Evolutionary conservation across 1,140 invertebrate genomes (phyloP), one percentile per base, ranked within the genome.

Genomic region (Drosophila lacteicornis): DNA sequence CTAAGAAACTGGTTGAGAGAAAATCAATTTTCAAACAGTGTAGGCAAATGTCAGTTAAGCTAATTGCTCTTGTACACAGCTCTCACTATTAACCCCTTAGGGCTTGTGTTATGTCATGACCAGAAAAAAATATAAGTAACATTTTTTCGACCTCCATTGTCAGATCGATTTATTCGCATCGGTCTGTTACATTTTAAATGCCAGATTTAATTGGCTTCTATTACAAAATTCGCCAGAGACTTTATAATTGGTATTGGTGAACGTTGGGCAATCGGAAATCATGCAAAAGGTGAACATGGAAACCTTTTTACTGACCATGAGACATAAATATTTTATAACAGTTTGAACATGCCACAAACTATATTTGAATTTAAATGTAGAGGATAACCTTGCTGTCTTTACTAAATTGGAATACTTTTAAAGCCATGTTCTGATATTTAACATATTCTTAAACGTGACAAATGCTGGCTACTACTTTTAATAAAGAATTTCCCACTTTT

Each of bases 11-110:
- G 30, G 33, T 46, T 47, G 33, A 47, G 42, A 46, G 63, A 68
- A 70, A 70, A 70, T 68, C 67, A 70, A 70, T 70, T 70, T 70
- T 6, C n/a, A 68, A 38, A 40, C 49, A 40, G 63, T 30, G 33
- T 9, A 55, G 42, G 67, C 63, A 36, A 56, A 56, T 51, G 67
- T 55, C 62, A 70, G 67, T 47, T 70, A 68, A 51, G 62, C 67
- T 70, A 70, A 70, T 70, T 70, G 67, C 67, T 68, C n/a, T 57
- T 17, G 40, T 40, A 40, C 40, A 53, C 30, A 27, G 50, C 53
- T 49, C 19, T 30, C 40, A 30, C 25, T 36, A 9, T 60, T 75
- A 80, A 76, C 78, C 70, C 79, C 50, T 45, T n/a, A 33, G n/a
- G 40, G 6, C 19, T 25, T n/a, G 27, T 22, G 13, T 7, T 33